phyloP scores from a whole-genome alignment of 2,797 vertebrate species.

The Crocidura indochinensis region DNA sequence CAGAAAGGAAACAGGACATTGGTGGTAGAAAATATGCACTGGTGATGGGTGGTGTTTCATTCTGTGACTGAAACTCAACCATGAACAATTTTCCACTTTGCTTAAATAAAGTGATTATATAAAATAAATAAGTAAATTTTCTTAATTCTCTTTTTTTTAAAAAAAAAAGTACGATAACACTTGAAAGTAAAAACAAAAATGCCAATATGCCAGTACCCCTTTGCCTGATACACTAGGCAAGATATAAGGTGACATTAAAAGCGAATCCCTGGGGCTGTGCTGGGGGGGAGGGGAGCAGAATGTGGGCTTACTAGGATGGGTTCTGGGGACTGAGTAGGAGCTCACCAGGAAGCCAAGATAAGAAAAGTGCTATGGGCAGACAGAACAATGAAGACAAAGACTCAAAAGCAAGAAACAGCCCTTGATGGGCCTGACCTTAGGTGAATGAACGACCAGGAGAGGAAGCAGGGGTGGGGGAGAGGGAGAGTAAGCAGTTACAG shows the following conservation, averaged over 20 bases:
- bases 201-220: not conserved
- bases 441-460: not conserved
- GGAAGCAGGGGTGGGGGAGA: not conserved
- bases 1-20: too few relatives aligned
- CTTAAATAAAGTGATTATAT: too few relatives aligned
- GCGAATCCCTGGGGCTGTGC: not conserved
- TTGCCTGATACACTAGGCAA: not conserved
- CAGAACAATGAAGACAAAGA: not conserved
- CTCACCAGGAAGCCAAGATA: not conserved
- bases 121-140: too few relatives aligned
- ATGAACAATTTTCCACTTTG: too few relatives aligned
- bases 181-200: not conserved
- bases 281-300: too few relatives aligned
- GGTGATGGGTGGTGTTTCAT: too few relatives aligned
- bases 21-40: too few relatives aligned
- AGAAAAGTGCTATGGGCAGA: not conserved
- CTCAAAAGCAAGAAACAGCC: not conserved
- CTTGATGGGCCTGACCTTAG: not conserved
- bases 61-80: too few relatives aligned
- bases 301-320: not conserved
- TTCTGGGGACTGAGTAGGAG: not conserved
- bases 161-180: too few relatives aligned
- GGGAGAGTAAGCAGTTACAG: not conserved
- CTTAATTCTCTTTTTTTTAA: too few relatives aligned
- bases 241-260: not conserved